These are phyloP conservation scores for Tortricodes alternella DNA, from an alignment of 2,888 invertebrate genomes.

Conservation along the genomic window DNA sequence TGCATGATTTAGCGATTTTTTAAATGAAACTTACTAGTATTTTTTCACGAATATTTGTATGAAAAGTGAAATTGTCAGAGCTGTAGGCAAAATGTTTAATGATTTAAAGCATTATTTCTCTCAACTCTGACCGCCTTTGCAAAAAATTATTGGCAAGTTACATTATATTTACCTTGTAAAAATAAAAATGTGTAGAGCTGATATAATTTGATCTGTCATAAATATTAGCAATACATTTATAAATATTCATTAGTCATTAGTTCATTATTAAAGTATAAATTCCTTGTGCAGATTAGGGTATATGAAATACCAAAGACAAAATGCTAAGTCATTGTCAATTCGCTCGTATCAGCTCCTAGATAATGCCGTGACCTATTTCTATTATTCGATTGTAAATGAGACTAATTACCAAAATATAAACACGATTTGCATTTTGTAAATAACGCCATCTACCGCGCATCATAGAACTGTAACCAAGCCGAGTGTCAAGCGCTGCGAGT, in stretches of 20 bases:
- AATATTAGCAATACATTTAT: conserved; percentile 10
- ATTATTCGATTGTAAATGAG: not conserved
- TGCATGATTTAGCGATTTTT: too few species aligned
- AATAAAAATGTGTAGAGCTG: not conserved
- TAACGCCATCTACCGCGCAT: conserved; percentile 3
- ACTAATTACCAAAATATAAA: not conserved
- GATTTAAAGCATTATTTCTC: too few species aligned
- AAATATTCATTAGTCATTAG: not conserved
- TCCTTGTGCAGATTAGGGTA: not conserved
- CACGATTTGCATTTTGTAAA: not conserved
- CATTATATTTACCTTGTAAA: too few species aligned
- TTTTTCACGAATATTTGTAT: too few species aligned
- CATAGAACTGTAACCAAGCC: not conserved
- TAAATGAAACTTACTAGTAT: too few species aligned
- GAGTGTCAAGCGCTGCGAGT: not conserved
- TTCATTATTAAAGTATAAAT: too few species aligned
- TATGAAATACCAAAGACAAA: not conserved
- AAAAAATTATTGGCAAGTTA: too few species aligned
- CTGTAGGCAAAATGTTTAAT: too few species aligned
- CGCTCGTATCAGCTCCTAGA: conserved; percentile 14
- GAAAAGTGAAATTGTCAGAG: too few species aligned
- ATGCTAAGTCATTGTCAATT: not conserved
- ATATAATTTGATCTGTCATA: not conserved
- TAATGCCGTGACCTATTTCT: conserved; percentile 12
- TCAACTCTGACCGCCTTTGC: too few species aligned